Base-by-base conservation (phyloP, 1,140 invertebrate species). In the Dendroctonus valens region DNA sequence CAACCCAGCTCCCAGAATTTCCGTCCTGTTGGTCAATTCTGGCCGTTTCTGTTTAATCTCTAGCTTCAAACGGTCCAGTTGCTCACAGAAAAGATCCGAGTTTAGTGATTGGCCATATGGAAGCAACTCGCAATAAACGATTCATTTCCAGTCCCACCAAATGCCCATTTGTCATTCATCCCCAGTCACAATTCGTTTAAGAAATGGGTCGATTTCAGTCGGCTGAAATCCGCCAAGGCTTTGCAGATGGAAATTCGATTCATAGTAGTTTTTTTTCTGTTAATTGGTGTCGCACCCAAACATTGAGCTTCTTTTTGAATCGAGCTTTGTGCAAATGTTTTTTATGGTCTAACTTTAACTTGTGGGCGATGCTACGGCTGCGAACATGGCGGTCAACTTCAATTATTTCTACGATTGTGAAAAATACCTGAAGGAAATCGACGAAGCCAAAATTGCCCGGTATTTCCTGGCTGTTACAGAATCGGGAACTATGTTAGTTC, bases 1-100 rank as follows among this genome's bases (percentile, higher is more conserved):
- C 76, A 81, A 53, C 73, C 74, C 64, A 80, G 70, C 72, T 81
- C 72, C 46, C 53, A 44, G 49, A 81, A 55, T 59, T 74, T 75
- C 72, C 59, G 58, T 76, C 55, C 71, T 71, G 59, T 78, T 75
- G 62, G 60, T 71, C 69, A 76, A 73, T 73, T 70, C 73, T 66
- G 75, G 72, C 7, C 44, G 50, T 61, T 67, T 51, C 14, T 14
- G 8, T 51, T 51, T 14, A 51, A 51, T 51, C 15, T 8, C 49
- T 14, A 9, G 49, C 8, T 14, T 8, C 15, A 51, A 51, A 9
- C 49, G 8, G 6, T 51, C 49, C 15, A 51, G 49, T 51, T 51
- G 49, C 15, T 14, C 49, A 51, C 49, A 51, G 49, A 9, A 51
- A 14, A 51, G 49, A 9, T 51, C 8, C 8, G 49, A 51, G 15